Evolutionary conservation across 2,888 invertebrate species (phyloP).

Genomic region (Meteorus cinctellus): DNA sequence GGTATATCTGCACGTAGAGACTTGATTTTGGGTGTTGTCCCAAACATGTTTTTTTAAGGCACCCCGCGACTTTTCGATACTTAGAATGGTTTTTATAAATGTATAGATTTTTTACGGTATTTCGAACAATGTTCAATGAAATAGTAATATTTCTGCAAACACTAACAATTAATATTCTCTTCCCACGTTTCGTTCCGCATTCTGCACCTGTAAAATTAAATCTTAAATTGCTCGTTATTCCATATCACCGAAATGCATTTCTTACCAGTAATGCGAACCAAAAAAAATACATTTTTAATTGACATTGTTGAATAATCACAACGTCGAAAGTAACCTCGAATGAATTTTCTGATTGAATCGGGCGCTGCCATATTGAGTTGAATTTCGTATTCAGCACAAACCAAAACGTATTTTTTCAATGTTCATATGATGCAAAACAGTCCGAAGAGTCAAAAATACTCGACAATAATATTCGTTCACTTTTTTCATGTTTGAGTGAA

Average conservation of each 20-base stretch:
- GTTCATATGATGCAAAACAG: too few relatives aligned
- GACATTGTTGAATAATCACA: background rate
- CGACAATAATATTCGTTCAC: background rate
- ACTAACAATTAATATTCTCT: background rate
- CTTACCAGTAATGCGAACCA: background rate
- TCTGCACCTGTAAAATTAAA: background rate
- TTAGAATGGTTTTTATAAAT: constrained; percentile 56
- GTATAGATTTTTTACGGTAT: constrained; percentile 54
- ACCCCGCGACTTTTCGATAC: constrained; percentile 48
- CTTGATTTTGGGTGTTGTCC: constrained; percentile 58
- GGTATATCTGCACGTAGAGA: constrained; percentile 55
- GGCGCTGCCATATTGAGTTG: background rate
- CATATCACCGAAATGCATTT: background rate
- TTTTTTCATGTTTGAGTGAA: background rate
- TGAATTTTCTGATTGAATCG: background rate
- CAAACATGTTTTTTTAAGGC: constrained; percentile 8
- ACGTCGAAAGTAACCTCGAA: background rate
- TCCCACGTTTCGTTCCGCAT: background rate
- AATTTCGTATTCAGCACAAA: background rate
- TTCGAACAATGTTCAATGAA: constrained; percentile 12
- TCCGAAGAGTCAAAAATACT: background rate
- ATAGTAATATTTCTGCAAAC: background rate
- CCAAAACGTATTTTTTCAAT: background rate
- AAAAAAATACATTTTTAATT: background rate
- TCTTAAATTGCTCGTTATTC: background rate